Evolutionary conservation across 1,140 invertebrate species (phyloP).

Genomic region (Pseudobourletiella spinata): DNA sequence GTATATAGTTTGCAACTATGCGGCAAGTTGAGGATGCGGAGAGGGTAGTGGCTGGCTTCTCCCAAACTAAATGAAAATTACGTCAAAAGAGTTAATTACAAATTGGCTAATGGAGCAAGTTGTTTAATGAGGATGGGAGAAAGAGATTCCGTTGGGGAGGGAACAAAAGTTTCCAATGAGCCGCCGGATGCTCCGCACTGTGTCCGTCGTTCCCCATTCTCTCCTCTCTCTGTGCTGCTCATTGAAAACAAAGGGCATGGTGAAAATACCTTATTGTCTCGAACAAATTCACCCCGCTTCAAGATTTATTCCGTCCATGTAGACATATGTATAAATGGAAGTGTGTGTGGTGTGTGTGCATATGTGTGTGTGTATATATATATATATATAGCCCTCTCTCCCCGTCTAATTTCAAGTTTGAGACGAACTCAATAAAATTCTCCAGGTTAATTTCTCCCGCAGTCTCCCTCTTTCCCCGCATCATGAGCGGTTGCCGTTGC

Average conservation of each 20-base stretch:
- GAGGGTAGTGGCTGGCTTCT: not conserved
- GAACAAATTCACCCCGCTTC: not conserved
- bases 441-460: constrained; percentile 20
- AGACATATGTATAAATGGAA: too few relatives aligned
- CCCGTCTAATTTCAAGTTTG: constrained; percentile 21
- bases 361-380: too few relatives aligned
- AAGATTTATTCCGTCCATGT: constrained; percentile 6
- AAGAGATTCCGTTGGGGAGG: not conserved
- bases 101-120: constrained; percentile 34
- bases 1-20: constrained; percentile 15
- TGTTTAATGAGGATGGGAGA: constrained; percentile 26
- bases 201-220: not conserved
- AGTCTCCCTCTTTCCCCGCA: not conserved
- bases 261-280: not conserved
- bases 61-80: constrained; percentile 34
- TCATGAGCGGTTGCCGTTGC: too few relatives aligned
- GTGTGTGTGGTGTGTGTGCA: too few relatives aligned
- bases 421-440: constrained; percentile 23
- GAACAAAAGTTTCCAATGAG: constrained; percentile 14
- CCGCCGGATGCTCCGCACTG: not conserved
- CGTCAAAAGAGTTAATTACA: constrained; percentile 36
- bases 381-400: too few relatives aligned
- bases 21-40: constrained; percentile 14
- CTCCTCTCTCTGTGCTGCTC: not conserved
- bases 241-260: constrained; percentile 7